These are phyloP conservation scores for Harmothoe impar DNA, from an alignment of 2,888 invertebrate species.

Conservation along the genomic window DNA sequence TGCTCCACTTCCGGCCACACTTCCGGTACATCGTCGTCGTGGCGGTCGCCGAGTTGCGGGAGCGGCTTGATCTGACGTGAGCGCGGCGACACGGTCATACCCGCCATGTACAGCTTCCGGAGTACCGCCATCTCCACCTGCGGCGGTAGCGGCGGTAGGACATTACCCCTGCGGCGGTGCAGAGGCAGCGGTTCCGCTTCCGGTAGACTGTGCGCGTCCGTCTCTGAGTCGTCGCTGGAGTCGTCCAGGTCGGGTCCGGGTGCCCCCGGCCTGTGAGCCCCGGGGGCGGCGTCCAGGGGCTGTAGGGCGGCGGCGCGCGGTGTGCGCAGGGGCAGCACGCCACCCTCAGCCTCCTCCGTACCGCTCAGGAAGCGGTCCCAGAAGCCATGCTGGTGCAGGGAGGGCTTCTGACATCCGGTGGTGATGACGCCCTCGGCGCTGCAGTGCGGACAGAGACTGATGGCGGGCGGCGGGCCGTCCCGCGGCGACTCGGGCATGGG, in stretches of 20 bases:
- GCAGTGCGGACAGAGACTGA: conserved; percentile 23
- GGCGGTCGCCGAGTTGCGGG: background rate
- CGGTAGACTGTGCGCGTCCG: background rate
- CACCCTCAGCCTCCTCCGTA: background rate
- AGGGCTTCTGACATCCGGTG: conserved; percentile 20
- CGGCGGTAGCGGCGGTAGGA: conserved; percentile 30
- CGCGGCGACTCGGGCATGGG: conserved; percentile 37
- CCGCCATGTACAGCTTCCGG: conserved; percentile 44
- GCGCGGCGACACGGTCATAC: conserved; percentile 36
- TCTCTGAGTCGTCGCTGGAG: background rate
- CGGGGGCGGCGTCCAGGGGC: background rate
- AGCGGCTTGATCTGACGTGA: conserved; percentile 27
- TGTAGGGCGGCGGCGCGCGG: background rate
- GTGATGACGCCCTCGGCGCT: conserved; percentile 6
- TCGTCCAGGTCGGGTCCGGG: background rate
- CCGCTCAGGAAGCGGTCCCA: background rate
- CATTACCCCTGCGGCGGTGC: background rate
- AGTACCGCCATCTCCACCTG: conserved; percentile 37
- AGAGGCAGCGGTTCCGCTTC: background rate
- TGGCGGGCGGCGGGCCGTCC: background rate
- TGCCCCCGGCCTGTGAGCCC: background rate
- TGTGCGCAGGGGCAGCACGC: background rate
- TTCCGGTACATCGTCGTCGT: background rate
- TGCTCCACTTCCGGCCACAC: background rate
- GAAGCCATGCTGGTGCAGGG: conserved; percentile 38